These are phyloP conservation scores for Trileptium ribeirensis DNA, from an alignment of 2,888 invertebrate genomes.

Conservation along the genomic window DNA sequence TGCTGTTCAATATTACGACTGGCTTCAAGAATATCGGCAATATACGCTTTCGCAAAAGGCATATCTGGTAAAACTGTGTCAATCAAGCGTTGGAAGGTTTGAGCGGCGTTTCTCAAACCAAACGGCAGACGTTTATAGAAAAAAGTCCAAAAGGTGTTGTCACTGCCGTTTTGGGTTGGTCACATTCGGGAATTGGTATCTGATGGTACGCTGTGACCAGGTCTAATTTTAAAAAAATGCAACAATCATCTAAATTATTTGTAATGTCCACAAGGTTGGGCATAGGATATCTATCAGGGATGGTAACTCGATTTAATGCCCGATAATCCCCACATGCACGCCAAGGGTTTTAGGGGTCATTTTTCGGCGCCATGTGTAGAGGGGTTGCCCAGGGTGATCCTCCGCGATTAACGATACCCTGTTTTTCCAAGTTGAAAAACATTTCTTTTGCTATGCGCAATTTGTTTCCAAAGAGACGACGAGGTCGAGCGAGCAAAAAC, in stretches of 20 bases:
- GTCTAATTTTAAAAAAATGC: conserved; percentile 16
- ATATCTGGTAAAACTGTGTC: neutral
- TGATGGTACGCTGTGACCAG: conserved; percentile 23
- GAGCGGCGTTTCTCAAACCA: conserved; percentile 31
- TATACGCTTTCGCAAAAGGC: neutral
- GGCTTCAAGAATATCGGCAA: neutral
- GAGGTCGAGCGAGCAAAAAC: conserved; percentile 3
- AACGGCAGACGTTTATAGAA: conserved; percentile 32
- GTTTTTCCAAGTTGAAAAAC: neutral
- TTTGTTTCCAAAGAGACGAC: neutral
- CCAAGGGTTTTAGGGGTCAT: neutral
- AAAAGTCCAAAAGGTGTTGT: too few relatives aligned
- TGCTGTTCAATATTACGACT: neutral
- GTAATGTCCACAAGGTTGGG: neutral
- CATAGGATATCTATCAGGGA: conserved; percentile 2
- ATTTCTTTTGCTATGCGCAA: neutral
- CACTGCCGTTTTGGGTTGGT: conserved; percentile 28
- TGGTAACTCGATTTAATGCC: conserved; percentile 7
- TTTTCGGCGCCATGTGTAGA: neutral
- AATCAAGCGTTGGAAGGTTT: conserved; percentile 31
- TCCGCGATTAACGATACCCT: neutral
- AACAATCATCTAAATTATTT: neutral
- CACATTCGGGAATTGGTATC: conserved; percentile 23
- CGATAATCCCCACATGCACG: conserved; percentile 6
- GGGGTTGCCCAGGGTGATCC: neutral